phyloP scores from a whole-genome alignment of 2,113 vertebrate genomes.

The Sarotherodon lohbergeri region DNA sequence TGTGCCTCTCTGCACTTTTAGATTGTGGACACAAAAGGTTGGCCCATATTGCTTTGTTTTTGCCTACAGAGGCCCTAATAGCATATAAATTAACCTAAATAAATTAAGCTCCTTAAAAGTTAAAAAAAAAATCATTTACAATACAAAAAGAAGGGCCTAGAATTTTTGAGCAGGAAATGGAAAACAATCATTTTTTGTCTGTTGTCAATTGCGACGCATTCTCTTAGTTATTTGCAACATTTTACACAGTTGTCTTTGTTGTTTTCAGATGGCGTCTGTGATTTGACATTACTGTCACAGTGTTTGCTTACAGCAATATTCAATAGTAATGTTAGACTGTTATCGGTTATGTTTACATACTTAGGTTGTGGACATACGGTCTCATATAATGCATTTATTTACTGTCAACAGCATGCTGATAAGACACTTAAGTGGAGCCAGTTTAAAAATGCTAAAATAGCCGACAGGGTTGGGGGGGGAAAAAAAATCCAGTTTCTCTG shows the following conservation, averaged over 20 bases:
- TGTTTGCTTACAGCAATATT: not conserved
- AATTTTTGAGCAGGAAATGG: not conserved
- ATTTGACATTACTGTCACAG: not conserved
- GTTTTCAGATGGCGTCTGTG: not conserved
- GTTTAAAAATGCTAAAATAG: not conserved
- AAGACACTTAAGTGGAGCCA: not conserved
- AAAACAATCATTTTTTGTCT: not conserved
- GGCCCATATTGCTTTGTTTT: not conserved
- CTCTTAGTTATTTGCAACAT: not conserved
- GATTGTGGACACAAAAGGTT: not conserved
- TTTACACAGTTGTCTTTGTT: not conserved
- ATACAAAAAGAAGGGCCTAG: not conserved
- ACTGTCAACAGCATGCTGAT: not conserved
- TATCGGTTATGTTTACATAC: not conserved
- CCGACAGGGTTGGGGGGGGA: not conserved
- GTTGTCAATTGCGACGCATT: not conserved
- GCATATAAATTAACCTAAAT: not conserved
- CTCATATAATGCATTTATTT: not conserved
- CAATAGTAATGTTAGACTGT: not conserved
- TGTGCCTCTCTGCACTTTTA: not conserved
- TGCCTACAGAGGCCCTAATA: not conserved
- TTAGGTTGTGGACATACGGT: not conserved
- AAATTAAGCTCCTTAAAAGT: not conserved
- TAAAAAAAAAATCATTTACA: no score
- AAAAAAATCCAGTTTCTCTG: not conserved